Evolutionary conservation across 2,888 invertebrate species (phyloP).

Genomic region (Meliscaeva auricollis): DNA sequence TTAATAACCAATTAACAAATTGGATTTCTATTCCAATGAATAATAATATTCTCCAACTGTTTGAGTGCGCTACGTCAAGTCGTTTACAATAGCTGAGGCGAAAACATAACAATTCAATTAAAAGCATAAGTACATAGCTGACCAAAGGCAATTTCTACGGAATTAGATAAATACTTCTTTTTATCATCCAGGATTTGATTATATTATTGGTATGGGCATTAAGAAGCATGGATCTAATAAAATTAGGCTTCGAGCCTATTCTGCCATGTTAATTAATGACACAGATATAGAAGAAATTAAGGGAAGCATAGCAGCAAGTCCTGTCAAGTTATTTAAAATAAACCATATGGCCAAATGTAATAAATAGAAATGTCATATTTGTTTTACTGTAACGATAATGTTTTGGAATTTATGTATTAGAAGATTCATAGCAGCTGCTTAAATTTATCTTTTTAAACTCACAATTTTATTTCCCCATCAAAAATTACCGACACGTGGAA

Average conservation of each 20-base stretch:
- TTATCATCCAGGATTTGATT: background rate
- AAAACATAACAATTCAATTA: conserved; percentile 22
- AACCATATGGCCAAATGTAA: background rate
- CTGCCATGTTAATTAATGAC: conserved; percentile 11
- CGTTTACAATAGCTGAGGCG: background rate
- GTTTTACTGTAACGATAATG: too few relatives aligned
- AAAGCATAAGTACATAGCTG: background rate
- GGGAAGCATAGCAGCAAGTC: background rate
- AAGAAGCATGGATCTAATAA: conserved; percentile 6
- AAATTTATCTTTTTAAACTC: too few relatives aligned
- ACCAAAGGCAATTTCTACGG: conserved; percentile 13
- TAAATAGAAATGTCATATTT: too few relatives aligned
- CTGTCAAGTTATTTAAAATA: background rate
- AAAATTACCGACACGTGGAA: too few relatives aligned
- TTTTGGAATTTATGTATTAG: too few relatives aligned
- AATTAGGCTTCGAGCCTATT: conserved; percentile 1
- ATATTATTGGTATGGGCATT: conserved; percentile 6
- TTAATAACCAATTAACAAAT: conserved; percentile 10
- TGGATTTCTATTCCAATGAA: background rate
- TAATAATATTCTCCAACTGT: background rate
- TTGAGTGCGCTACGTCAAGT: too few relatives aligned
- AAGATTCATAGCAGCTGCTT: too few relatives aligned
- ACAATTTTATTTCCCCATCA: too few relatives aligned
- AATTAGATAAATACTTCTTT: background rate
- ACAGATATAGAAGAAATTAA: background rate